Evolutionary conservation across 2,888 invertebrate genomes (phyloP).

Genomic region (Dicycla oo): DNA sequence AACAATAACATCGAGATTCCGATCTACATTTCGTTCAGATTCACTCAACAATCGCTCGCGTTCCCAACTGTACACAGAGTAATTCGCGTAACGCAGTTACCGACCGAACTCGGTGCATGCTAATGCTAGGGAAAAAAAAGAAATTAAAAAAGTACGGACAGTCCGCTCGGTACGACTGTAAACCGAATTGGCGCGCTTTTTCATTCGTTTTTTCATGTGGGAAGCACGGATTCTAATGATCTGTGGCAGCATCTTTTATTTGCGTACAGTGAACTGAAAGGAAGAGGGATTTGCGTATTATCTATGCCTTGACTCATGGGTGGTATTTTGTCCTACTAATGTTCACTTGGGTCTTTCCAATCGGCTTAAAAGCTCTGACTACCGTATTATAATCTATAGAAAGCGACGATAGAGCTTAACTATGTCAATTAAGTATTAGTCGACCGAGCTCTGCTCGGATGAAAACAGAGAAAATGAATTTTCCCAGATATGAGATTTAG

Average conservation of each 20-base stretch:
- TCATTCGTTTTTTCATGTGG: conserved; percentile 64
- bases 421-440: neutral
- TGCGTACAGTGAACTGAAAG: conserved; percentile 23
- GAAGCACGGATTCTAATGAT: conserved; percentile 64
- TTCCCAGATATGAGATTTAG: too few relatives aligned
- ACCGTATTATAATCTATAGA: neutral
- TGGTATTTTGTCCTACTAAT: neutral
- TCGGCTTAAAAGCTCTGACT: neutral
- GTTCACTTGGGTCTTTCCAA: neutral
- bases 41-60: conserved; percentile 54
- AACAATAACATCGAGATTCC: conserved; percentile 41
- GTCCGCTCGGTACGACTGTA: conserved; percentile 72
- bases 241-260: conserved; percentile 52
- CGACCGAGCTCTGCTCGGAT: too few relatives aligned
- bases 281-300: conserved; percentile 30
- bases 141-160: conserved; percentile 72
- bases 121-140: conserved; percentile 76
- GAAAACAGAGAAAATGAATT: too few relatives aligned
- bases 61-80: conserved; percentile 62
- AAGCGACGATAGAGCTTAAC: neutral
- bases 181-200: conserved; percentile 74
- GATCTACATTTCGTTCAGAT: conserved; percentile 24
- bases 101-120: conserved; percentile 83
- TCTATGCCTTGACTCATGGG: conserved; percentile 4
- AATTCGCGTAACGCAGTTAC: conserved; percentile 83